Evolutionary conservation across 1,140 invertebrate species (phyloP).

Genomic region (Bombus ignitus): DNA sequence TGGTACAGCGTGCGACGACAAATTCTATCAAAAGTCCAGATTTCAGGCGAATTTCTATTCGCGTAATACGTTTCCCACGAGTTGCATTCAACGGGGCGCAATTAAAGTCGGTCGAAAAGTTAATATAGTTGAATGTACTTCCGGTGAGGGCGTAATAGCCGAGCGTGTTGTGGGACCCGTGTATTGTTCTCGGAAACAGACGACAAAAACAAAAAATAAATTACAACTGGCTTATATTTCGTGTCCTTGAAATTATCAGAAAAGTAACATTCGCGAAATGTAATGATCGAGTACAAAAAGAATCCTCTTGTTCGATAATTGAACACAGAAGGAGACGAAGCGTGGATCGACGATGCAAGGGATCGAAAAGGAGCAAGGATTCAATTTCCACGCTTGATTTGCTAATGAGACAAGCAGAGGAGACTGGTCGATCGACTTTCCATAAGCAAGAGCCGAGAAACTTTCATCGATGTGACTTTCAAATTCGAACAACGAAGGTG

Average conservation of each 20-base stretch:
- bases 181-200: not conserved
- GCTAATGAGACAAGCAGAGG: not conserved
- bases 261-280: not conserved
- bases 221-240: not conserved
- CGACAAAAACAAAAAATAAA: not conserved
- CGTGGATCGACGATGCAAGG: slow-evolving; percentile 6
- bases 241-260: not conserved
- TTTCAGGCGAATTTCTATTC: not conserved
- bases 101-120: slow-evolving; percentile 31
- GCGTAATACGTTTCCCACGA: not conserved
- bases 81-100: not conserved
- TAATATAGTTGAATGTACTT: slow-evolving; percentile 13
- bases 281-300: not conserved
- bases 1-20: not conserved
- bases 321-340: not conserved
- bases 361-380: slow-evolving; percentile 27
- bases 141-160: not conserved
- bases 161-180: not conserved
- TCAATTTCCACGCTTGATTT: slow-evolving; percentile 47
- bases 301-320: not conserved
- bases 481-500: slow-evolving; percentile 6
- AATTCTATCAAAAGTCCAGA: not conserved
- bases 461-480: slow-evolving; percentile 15
- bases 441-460: not conserved
- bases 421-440: slow-evolving; percentile 25